phyloP scores from a whole-genome alignment of 2,113 vertebrate species.

The Catagonus wagneri region DNA sequence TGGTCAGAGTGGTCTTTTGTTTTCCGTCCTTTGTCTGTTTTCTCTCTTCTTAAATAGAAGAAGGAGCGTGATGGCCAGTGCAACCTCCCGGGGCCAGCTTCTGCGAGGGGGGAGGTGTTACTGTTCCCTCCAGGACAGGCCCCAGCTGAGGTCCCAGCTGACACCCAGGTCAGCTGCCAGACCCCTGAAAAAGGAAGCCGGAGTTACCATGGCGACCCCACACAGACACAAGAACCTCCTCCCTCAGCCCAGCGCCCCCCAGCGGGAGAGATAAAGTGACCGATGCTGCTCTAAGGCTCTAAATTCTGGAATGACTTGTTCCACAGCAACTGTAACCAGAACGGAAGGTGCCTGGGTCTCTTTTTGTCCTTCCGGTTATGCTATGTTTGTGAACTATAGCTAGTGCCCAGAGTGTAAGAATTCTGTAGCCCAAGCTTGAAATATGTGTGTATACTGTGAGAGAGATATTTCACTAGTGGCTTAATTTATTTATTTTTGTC shows the following conservation, averaged over 20 bases:
- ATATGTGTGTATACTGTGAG: neutral
- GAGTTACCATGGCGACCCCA: accelerated
- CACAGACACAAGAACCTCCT: neutral
- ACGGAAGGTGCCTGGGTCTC: neutral
- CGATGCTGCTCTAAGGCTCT: neutral
- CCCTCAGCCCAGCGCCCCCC: neutral
- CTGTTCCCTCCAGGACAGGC: neutral
- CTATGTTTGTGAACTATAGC: neutral
- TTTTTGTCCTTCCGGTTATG: neutral
- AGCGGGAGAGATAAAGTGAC: neutral
- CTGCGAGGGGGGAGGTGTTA: neutral
- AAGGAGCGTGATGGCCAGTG: neutral
- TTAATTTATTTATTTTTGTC: neutral
- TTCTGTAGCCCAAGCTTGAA: neutral
- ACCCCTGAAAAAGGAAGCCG: too few species aligned
- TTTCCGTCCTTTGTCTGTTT: neutral
- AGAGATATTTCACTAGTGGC: neutral
- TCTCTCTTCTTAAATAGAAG: neutral
- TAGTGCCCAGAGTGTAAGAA: neutral
- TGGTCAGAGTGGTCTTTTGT: neutral
- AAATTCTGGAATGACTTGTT: neutral
- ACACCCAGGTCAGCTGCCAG: neutral
- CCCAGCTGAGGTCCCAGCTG: neutral
- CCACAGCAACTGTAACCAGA: neutral
- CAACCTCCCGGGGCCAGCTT: neutral